Conservation (phyloP, 2,797 vertebrate genomes). For the Melanotaenia parkinsoni region DNA sequence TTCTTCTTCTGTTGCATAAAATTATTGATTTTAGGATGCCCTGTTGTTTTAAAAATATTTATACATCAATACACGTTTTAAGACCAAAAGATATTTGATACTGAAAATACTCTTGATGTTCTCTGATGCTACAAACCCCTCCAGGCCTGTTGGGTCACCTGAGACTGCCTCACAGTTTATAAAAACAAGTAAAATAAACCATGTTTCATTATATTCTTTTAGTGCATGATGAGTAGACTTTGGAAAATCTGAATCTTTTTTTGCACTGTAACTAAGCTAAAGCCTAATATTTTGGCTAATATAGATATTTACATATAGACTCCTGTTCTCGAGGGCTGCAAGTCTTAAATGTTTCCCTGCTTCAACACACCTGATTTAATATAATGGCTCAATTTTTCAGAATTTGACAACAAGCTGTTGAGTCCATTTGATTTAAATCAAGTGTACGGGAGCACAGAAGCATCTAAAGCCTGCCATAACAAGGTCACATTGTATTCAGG, state of each 20-base stretch:
- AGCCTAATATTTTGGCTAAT: constrained; percentile 3
- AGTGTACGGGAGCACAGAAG: no score
- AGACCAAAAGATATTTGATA: neutral
- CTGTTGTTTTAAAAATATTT: no score
- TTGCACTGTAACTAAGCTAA: neutral
- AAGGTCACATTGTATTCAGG: no score
- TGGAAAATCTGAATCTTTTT: constrained; percentile 6
- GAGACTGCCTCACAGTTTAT: constrained; percentile 21
- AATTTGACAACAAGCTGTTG: no score
- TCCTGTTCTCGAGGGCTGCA: no score
- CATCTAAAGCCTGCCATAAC: no score
- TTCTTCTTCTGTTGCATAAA: neutral
- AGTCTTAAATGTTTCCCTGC: no score
- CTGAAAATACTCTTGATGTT: constrained; percentile 14
- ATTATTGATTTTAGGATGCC: neutral
- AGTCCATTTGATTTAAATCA: no score
- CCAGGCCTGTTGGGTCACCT: constrained; percentile 11
- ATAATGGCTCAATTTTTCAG: no score
- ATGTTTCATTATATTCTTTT: constrained; percentile 8
- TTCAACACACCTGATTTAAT: no score
- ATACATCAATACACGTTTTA: neutral
- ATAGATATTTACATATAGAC: neutral
- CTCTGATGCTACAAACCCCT: neutral
- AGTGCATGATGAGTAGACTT: constrained; percentile 22
- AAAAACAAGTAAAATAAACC: constrained; percentile 1